Base-by-base conservation (phyloP, 2,797 vertebrate species). In the Sebastes iracundus region DNA sequence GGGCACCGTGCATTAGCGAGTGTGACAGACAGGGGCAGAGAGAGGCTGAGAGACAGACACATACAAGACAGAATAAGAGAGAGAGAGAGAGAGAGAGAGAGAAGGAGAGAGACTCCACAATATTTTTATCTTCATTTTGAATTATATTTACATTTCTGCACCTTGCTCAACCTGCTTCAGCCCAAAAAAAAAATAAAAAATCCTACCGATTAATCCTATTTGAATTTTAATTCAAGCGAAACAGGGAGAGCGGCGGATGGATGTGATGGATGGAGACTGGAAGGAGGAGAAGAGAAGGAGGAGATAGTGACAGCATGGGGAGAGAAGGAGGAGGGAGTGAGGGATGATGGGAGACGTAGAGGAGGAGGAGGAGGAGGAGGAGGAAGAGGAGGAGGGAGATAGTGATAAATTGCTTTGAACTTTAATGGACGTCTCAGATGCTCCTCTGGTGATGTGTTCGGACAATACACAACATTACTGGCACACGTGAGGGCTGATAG, bases 391-490 rank as follows among this genome's bases (percentile, higher is more conserved):
- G 81, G 87, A 79, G 81, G 82, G 74, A 38, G 88, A 79, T 62
- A 58, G 90, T 93, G 90, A 94, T 94, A 87, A 93, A 94, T 94
- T 91, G 91, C 93, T 94, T 91, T 94, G 92, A 94, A 94, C 93
- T 95, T 94, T 94, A 95, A 95, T 94, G 94, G 93, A 94, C 87
- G 89, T 81, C 91, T 94, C 93, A 92, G 87, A 91, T 85, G 92
- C 82, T 90, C 80, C 88, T 92, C 90, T 84, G 30, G 92, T 93
- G 93, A 95, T 94, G 90, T 90, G 92, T 93, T 93, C 85, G 88
- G 94, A 95, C 94, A 95, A 94, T 93, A 93, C 91, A 90, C 90
- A 93, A 94, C 93, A 94, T 94, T 93, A 94, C 89, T 86, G 93
- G 91, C 88, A 88, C 91, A 94, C 90, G 87, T 90, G 88, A 93